Evolutionary conservation across 2,888 invertebrate genomes (phyloP).

Genomic region (Elaeidobius kamerunicus): DNA sequence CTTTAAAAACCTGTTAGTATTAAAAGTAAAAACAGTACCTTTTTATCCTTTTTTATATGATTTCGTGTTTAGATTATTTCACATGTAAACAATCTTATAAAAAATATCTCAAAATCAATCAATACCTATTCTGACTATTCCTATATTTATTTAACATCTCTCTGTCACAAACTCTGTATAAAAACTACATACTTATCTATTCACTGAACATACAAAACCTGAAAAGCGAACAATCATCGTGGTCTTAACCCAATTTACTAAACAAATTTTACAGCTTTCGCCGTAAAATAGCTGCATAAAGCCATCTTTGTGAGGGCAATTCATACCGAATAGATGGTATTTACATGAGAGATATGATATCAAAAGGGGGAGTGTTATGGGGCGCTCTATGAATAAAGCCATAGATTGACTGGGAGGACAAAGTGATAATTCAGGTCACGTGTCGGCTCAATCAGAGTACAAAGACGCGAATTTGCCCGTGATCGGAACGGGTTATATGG

Average conservation of each 20-base stretch:
- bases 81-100: no score
- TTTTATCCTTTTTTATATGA: no score
- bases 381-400: slow-evolving; percentile 37
- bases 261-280: slow-evolving; percentile 24
- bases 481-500: slow-evolving; percentile 38
- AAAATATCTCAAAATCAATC: no score
- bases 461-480: slow-evolving; percentile 50
- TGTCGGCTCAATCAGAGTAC: slow-evolving; percentile 47
- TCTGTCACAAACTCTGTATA: no score
- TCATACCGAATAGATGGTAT: slow-evolving; percentile 28
- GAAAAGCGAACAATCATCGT: background rate
- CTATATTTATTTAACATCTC: no score
- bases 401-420: slow-evolving; percentile 39
- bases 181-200: background rate
- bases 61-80: no score
- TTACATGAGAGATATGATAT: slow-evolving; percentile 32
- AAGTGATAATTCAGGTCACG: slow-evolving; percentile 44
- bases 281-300: slow-evolving; percentile 22
- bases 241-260: slow-evolving; percentile 22
- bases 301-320: slow-evolving; percentile 24
- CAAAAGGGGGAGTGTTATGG: slow-evolving; percentile 32
- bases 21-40: no score
- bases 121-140: no score
- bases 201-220: background rate
- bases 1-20: no score